Evolutionary conservation across 2,888 invertebrate genomes (phyloP).

Genomic region (Scaptomyza parva): DNA sequence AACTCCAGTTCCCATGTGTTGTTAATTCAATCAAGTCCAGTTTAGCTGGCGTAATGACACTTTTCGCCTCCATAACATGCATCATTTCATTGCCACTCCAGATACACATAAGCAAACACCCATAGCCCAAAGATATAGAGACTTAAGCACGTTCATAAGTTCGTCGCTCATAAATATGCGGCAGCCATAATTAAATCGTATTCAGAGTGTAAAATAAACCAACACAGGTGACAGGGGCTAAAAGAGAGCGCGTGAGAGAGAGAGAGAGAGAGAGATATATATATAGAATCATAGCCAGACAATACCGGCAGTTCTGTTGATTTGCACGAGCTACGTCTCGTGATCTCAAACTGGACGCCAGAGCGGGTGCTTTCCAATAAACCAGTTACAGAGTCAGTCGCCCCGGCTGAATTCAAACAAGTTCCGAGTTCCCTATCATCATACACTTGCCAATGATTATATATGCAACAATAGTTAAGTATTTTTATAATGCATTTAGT

Average conservation of each 20-base stretch:
- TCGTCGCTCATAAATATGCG: constrained; percentile 62
- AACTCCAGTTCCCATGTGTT: constrained; percentile 19
- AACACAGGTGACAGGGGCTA: background rate
- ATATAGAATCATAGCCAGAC: constrained; percentile 17
- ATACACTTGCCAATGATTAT: constrained; percentile 1
- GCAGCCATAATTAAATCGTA: constrained; percentile 55
- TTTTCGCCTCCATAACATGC: constrained; percentile 63
- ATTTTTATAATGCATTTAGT: background rate
- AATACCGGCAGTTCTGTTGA: constrained; percentile 36
- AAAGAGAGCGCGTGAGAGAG: background rate
- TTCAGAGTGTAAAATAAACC: constrained; percentile 12
- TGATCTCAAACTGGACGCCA: constrained; percentile 48
- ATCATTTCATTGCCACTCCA: constrained; percentile 57
- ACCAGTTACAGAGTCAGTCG: constrained; percentile 49
- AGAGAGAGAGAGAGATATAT: background rate
- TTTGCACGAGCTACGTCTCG: constrained; percentile 74
- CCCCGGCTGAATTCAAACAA: constrained; percentile 30
- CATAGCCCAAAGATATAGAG: constrained; percentile 11
- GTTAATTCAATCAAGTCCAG: constrained; percentile 42
- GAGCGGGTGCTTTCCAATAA: constrained; percentile 67
- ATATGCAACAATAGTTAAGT: background rate
- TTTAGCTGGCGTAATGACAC: constrained; percentile 30
- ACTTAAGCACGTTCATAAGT: constrained; percentile 45
- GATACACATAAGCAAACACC: constrained; percentile 9
- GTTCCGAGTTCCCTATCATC: constrained; percentile 24